Evolutionary conservation across 1,140 invertebrate species (phyloP).

Genomic region (Lasaia peninsularis): DNA sequence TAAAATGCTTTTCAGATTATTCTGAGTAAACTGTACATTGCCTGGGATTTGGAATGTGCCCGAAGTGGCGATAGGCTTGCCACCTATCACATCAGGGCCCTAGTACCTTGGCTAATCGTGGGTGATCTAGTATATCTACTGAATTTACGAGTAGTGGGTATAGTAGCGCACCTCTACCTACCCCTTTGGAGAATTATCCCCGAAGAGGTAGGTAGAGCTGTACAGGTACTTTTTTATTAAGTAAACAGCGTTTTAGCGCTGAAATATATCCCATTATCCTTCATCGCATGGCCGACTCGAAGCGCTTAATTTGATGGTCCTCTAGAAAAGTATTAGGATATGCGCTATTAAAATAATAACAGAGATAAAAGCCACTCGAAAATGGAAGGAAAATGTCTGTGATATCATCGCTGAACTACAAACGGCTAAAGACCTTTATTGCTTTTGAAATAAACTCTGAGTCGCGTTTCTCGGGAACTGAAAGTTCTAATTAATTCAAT

Average conservation of each 20-base stretch:
- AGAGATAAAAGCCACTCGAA: neutral
- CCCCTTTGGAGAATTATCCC: too few relatives aligned
- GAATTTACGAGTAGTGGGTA: too few relatives aligned
- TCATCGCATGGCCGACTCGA: neutral
- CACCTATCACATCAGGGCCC: too few relatives aligned
- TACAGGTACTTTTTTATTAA: too few relatives aligned
- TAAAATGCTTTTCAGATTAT: too few relatives aligned
- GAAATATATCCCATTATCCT: neutral
- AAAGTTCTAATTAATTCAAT: constrained; percentile 9
- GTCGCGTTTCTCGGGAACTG: neutral
- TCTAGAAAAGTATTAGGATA: constrained; percentile 8
- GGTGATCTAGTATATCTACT: too few relatives aligned
- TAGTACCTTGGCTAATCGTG: too few relatives aligned
- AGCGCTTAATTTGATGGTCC: neutral
- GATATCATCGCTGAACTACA: constrained; percentile 2
- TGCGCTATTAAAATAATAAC: constrained; percentile 9
- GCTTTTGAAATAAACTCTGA: constrained; percentile 4
- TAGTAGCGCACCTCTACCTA: too few relatives aligned
- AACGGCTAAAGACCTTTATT: constrained; percentile 4
- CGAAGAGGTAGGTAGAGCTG: too few relatives aligned
- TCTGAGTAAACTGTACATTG: too few relatives aligned
- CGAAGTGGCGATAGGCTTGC: too few relatives aligned
- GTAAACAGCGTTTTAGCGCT: neutral
- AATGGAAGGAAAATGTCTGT: neutral
- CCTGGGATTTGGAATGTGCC: too few relatives aligned